Conservation (phyloP, 2,888 invertebrate genomes). For the Gibbula magus region DNA sequence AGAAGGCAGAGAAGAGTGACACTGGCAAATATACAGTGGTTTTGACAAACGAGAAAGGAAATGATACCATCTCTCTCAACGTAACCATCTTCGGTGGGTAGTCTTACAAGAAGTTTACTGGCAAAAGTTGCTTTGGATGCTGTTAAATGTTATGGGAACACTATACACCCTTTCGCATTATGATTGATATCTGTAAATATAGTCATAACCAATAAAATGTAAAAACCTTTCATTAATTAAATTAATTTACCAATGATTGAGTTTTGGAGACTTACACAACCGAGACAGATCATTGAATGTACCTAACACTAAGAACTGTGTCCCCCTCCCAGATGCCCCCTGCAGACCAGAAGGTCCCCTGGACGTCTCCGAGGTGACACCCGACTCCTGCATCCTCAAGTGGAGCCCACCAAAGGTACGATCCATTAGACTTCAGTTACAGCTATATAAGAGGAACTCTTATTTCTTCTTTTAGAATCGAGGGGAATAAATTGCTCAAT, state of each 20-base stretch:
- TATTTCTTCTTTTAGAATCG: too few relatives aligned
- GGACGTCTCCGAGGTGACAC: conserved; percentile 93
- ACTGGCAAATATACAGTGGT: conserved; percentile 95
- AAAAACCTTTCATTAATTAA: too few relatives aligned
- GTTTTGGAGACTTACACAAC: too few relatives aligned
- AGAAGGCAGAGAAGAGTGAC: conserved; percentile 91
- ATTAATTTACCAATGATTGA: too few relatives aligned
- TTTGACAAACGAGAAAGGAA: conserved; percentile 91
- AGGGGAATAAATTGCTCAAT: too few relatives aligned
- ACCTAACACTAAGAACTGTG: too few relatives aligned
- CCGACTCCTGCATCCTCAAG: conserved; percentile 92
- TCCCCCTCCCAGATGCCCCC: conserved; percentile 88
- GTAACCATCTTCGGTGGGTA: conserved; percentile 81
- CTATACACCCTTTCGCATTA: not conserved
- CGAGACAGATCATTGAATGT: too few relatives aligned
- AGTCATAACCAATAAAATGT: too few relatives aligned
- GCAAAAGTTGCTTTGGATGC: not conserved
- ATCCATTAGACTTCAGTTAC: too few relatives aligned
- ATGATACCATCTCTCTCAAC: conserved; percentile 92
- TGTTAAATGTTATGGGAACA: not conserved
- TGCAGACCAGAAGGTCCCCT: conserved; percentile 93
- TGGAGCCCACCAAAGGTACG: conserved; percentile 76
- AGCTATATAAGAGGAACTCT: too few relatives aligned
- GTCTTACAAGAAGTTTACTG: not conserved
- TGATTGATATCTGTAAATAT: not conserved